Base-by-base conservation (phyloP, 2,797 vertebrate genomes). In the Streptopelia turtur region DNA sequence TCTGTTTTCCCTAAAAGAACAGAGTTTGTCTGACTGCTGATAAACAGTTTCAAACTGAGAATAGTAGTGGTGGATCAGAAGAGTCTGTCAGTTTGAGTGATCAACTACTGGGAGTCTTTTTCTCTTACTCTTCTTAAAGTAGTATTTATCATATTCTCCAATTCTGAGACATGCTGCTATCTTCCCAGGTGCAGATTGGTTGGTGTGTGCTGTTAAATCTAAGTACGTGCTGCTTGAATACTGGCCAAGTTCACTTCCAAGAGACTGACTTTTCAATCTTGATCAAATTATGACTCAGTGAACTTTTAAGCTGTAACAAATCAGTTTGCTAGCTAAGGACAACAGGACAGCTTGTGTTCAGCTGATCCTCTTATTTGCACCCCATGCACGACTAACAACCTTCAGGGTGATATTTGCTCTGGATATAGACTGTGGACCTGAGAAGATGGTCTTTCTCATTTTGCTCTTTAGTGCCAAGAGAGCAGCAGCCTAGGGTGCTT, bases 251-350 rank as follows among this genome's bases (percentile, higher is more conserved):
- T 95, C 85, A 53, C 77, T 92, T 92, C 88, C 87, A 87, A 79
- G 81, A 80, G 94, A 27, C 41, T 65, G 77, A 74, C 75, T 93
- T 57, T 94, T 91, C 92, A 78, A 80, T 93, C 66, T 87, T 80
- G 71, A 89, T 61, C 88, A 88, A 91, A 93, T 91, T 64, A 93
- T 72, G 35, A 27, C 71, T 96, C 66, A 25, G 13, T 74, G 85
- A 95, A 83, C 63, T 63, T 91, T 52, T 45, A 76, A 92, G 93
- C 83, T 88, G 75, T 16, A 27, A 66, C 45, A 79, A 81, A 89
- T 52, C 69, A 74, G 57, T 83, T 94, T 93, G 87, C 47, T 77
- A 41, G 31, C 43, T 57, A 50, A 87, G 56, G 33, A 61, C 56
- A 69, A 14, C 69, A 72, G 43, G 39, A 52, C 39, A 57, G 63